Evolutionary conservation across 1,140 invertebrate genomes (phyloP), one percentile per base, ranked within the genome.

Genomic region (Achatina immaculata): DNA sequence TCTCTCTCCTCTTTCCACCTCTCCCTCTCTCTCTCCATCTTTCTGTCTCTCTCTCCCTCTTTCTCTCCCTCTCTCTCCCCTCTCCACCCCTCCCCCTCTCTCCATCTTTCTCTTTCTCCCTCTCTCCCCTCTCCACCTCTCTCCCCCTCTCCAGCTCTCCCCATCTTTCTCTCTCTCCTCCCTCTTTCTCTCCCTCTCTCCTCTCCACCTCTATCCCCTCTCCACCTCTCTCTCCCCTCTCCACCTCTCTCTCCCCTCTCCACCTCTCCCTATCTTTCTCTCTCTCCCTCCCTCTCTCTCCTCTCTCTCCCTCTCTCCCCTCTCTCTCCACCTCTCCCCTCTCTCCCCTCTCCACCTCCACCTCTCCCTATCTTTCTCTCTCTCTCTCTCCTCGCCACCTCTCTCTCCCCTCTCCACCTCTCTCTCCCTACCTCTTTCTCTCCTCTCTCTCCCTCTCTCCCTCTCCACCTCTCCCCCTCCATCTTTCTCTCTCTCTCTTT

Each of bases 391-490:
- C 65, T 68, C 9, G 14, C 21, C 31, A 28, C 0, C 45, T 58
- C 28, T 58, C 51, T 58, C 28, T 58, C 74, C 40, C 14, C 40
- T 7, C 31, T 7, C 31, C 31, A 36, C 14, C 16, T 16, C 19
- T 14, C 40, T 31, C 31, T 19, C 40, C 40, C 31, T 19, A 36
- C 71, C 31, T 19, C 40, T 31, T 73, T 19, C 40, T 16, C 19
- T 14, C 40, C 71, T 73, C 14, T 34, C 73, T 75, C n/a, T 48
- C 42, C 28, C 21, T 75, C 42, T 75, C n/a, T 55, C 73, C 28
- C 24, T 75, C 42, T 75, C 40, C 11, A 9, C 28, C 11, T 68
- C 21, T 68, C 9, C 0, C 45, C 34, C 28, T 58, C 51, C 34
- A 48, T 58, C 74, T 73, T 19, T 73, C 31, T 43, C 7, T 43